These are phyloP conservation scores for Mormoops blainvillei DNA, from an alignment of 2,113 vertebrate genomes.

Conservation along the genomic window DNA sequence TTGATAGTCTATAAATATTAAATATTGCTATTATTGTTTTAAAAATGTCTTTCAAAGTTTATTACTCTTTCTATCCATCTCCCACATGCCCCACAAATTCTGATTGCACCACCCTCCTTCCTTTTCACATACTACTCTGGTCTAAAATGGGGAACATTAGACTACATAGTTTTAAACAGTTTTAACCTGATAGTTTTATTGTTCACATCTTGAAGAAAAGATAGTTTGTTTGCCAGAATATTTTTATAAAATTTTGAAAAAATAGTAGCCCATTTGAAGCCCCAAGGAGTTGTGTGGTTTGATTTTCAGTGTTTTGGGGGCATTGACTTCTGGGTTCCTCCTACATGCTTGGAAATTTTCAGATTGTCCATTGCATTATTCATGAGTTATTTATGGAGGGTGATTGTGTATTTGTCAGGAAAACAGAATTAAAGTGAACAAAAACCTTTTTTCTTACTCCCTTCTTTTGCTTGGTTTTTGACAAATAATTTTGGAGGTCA, in stretches of 20 bases:
- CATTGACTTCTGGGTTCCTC: background rate
- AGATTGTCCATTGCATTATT: background rate
- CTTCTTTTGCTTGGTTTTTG: background rate
- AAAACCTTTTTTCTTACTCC: background rate
- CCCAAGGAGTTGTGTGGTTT: background rate
- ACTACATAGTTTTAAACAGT: background rate
- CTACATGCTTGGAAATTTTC: background rate
- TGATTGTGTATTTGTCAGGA: background rate
- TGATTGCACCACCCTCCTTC: background rate
- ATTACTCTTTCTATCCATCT: background rate
- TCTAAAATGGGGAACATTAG: background rate
- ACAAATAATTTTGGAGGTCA: conserved; percentile 14
- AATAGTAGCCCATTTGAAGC: background rate
- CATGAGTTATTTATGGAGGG: background rate
- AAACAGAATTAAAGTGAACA: conserved; percentile 14
- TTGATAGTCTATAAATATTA: background rate
- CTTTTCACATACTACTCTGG: background rate
- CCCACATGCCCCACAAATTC: background rate
- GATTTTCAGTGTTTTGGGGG: background rate
- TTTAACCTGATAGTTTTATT: background rate
- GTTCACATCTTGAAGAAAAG: background rate
- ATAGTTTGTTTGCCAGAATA: background rate
- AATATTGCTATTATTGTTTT: background rate
- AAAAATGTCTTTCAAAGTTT: background rate
- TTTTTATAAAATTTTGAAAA: conserved; percentile 22